Conservation (phyloP, 2,797 vertebrate genomes). For the Gallirallus australis region DNA sequence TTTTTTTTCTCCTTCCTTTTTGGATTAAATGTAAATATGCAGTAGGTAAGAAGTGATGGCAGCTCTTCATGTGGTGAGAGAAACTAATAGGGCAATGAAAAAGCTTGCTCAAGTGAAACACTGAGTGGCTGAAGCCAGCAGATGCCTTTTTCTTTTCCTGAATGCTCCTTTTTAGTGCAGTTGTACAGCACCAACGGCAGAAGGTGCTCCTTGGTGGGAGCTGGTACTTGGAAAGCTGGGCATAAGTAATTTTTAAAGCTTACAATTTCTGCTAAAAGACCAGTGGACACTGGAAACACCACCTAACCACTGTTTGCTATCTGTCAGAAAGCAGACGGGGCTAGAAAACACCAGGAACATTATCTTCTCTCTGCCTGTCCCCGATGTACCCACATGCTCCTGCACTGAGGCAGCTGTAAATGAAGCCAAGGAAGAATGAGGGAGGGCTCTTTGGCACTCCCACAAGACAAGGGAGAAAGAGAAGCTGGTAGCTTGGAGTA, state of each 20-base stretch:
- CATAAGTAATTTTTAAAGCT: background rate
- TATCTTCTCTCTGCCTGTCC: background rate
- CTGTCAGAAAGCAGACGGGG: background rate
- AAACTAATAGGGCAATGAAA: constrained; percentile 21
- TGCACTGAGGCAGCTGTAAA: background rate
- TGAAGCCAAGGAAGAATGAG: background rate
- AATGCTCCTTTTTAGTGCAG: constrained; percentile 32
- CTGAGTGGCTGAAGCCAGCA: background rate
- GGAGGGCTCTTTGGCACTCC: background rate
- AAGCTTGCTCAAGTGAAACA: constrained; percentile 1
- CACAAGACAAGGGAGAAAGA: background rate
- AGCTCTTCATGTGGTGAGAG: background rate
- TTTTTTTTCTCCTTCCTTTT: background rate
- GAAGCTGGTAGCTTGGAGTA: background rate
- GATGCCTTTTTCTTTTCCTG: background rate
- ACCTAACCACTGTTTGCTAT: background rate
- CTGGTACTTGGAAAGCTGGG: background rate
- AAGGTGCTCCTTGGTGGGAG: background rate
- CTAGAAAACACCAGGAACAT: background rate
- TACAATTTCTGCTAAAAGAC: background rate
- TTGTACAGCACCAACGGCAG: background rate
- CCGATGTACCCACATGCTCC: background rate
- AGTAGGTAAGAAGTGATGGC: background rate
- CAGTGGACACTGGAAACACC: background rate
- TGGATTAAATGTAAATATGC: background rate